Base-by-base conservation (phyloP, 1,140 invertebrate species). In the Sycophila sp. region DNA sequence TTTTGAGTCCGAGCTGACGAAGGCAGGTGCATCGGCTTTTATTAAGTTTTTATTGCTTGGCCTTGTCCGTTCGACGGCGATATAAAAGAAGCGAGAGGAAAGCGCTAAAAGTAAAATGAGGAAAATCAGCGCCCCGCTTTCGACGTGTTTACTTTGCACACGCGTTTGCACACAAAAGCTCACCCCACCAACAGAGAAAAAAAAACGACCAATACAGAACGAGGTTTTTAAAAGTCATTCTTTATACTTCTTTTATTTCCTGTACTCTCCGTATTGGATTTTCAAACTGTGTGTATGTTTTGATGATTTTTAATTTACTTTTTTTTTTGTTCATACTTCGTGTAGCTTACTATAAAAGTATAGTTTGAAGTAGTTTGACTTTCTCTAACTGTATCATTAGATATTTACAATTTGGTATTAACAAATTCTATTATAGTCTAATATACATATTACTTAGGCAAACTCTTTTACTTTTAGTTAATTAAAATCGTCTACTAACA, bases 151-250 rank as follows among this genome's bases (percentile, higher is more conserved):
- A 45, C 22, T 36, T 34, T 22, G 19, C 30, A 51, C 60, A 51
- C 26, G 24, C 19, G 17, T 11, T 1, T 51, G 13, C 36, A 38
- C 10, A 17, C 10, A 40, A 28, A 26, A 36, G 1, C 22, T 10
- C 22, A 51, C 45, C 7, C 11, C 4, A 51, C 10, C 13, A 32
- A 30, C 45, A 34, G 2, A 42, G n/a, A 6, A 15, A 28, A n/a
- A n/a, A 19, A 15, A 34, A 63, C n/a, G 55, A n/a, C n/a, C 4
- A 1, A 47, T 53, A 47, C 51, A 34, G 59, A 47, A 45, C 47
- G 19, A 47, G 38, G 19, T 67, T 67, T 47, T 58, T 47, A 45
- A 58, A 32, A 67, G 30, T 47, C 53, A 47, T 67, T 58, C 49
- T 45, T 26, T 47, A 11, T 22, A 22, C 19, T 47, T 8, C n/a